Evolutionary conservation across 2,113 vertebrate genomes (phyloP).

Genomic region (Gobio gobio): DNA sequence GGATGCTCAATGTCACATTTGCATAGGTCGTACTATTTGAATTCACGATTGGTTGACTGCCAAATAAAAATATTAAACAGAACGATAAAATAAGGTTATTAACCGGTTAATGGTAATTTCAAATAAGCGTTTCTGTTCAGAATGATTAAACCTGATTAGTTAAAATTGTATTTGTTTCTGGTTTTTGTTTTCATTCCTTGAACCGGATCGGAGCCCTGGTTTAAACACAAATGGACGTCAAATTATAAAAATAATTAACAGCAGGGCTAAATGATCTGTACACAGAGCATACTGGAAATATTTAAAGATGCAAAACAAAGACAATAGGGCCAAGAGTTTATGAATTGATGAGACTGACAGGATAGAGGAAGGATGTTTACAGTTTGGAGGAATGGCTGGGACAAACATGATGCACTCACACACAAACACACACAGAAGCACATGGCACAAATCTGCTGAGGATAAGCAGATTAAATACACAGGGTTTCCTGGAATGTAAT

Average conservation of each 20-base stretch:
- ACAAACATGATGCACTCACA: conserved; percentile 55
- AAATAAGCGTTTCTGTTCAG: background rate
- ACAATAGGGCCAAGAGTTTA: background rate
- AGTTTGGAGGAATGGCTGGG: conserved; percentile 19
- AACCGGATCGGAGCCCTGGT: background rate
- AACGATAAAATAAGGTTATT: background rate
- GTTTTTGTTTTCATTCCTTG: background rate
- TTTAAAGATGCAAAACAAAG: background rate
- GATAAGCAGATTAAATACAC: conserved; percentile 77
- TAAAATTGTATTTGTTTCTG: background rate
- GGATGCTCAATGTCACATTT: background rate
- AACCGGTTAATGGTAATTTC: background rate
- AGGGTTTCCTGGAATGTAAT: conserved; percentile 73
- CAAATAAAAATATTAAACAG: background rate
- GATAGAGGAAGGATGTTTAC: conserved; percentile 32
- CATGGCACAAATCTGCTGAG: conserved; percentile 68
- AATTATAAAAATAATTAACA: background rate
- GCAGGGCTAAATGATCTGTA: background rate
- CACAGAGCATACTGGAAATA: background rate
- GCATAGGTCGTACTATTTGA: background rate
- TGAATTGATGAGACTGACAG: conserved; percentile 16
- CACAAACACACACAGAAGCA: conserved; percentile 52
- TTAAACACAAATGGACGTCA: background rate
- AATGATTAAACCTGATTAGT: no score
- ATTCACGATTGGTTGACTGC: background rate